Percentiles rank a stretch among this genome's conserved stretches.
phyloP scores from a whole-genome alignment of 64 coral and sea anemone genomes.

The Exaiptasia diaphana region DNA sequence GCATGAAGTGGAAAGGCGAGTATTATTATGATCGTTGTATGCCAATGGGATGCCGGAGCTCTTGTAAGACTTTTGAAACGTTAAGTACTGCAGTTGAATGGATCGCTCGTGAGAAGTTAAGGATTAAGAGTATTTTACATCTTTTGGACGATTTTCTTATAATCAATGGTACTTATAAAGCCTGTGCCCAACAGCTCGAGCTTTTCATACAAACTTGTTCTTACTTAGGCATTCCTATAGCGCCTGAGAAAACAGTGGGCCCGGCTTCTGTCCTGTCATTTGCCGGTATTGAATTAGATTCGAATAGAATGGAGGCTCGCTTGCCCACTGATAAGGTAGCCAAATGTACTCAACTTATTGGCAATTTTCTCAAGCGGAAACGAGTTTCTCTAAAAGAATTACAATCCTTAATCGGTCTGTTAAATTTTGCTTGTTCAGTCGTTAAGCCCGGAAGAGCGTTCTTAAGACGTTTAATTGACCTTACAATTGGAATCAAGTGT shows the following conservation, averaged over 20 bases:
- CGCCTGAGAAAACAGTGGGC: slow-evolving; percentile 12
- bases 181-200: neutral
- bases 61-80: slow-evolving; percentile 34
- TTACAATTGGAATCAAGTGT: neutral
- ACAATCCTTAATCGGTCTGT: neutral
- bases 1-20: neutral
- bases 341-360: neutral
- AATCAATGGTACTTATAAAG: neutral
- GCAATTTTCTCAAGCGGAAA: neutral
- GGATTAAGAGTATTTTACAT: neutral
- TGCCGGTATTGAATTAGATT: slow-evolving; percentile 16
- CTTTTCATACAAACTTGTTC: neutral
- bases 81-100: slow-evolving; percentile 1
- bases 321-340: neutral
- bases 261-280: neutral
- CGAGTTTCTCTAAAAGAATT: neutral
- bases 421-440: slow-evolving; percentile 26
- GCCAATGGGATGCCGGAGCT: slow-evolving; percentile 6
- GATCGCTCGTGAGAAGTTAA: neutral
- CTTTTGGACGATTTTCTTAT: slow-evolving; percentile 27
- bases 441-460: slow-evolving; percentile 10
- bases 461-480: slow-evolving; percentile 7
- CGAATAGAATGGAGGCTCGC: slow-evolving; percentile 2
- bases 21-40: neutral
- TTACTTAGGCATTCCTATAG: slow-evolving; percentile 16